Evolutionary conservation across 2,113 vertebrate genomes (phyloP).

Genomic region (Caloenas nicobarica): DNA sequence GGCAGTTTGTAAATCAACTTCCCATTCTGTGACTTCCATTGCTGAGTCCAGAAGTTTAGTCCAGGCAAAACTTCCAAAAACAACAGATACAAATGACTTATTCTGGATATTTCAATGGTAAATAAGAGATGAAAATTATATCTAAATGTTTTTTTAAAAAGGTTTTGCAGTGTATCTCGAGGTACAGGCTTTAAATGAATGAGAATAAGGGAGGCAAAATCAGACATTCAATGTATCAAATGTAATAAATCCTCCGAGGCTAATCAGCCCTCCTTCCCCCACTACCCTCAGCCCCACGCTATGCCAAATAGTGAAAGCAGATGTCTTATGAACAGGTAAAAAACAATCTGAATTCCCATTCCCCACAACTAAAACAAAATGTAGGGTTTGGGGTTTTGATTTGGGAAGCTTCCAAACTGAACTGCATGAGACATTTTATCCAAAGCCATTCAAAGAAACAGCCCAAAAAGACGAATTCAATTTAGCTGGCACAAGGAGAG

Average conservation of each 20-base stretch:
- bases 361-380: slow-evolving; percentile 61
- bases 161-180: not conserved
- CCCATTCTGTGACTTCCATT: slow-evolving; percentile 13
- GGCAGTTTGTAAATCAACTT: slow-evolving; percentile 63
- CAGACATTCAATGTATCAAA: slow-evolving; percentile 75
- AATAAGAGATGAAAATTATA: slow-evolving; percentile 46
- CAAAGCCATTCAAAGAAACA: slow-evolving; percentile 54
- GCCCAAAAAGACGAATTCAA: slow-evolving; percentile 58
- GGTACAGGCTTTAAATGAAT: slow-evolving; percentile 7
- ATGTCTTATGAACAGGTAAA: slow-evolving; percentile 74
- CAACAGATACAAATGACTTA: not conserved
- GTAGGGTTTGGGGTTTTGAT: slow-evolving; percentile 37
- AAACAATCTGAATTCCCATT: slow-evolving; percentile 64
- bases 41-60: slow-evolving; percentile 12
- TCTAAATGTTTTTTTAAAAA: not conserved
- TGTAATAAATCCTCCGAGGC: slow-evolving; percentile 75
- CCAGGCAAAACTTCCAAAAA: not conserved
- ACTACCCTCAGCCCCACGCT: slow-evolving; percentile 63
- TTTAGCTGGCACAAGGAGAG: slow-evolving; percentile 63
- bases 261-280: slow-evolving; percentile 68
- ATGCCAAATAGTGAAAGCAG: slow-evolving; percentile 81
- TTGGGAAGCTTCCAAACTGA: slow-evolving; percentile 66
- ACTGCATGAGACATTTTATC: slow-evolving; percentile 52
- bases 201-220: slow-evolving; percentile 55
- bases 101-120: slow-evolving; percentile 15